Evolutionary conservation across 2,113 vertebrate genomes (phyloP), one percentile per base, ranked within the genome.

Genomic region (Neopipo cinnamomea): DNA sequence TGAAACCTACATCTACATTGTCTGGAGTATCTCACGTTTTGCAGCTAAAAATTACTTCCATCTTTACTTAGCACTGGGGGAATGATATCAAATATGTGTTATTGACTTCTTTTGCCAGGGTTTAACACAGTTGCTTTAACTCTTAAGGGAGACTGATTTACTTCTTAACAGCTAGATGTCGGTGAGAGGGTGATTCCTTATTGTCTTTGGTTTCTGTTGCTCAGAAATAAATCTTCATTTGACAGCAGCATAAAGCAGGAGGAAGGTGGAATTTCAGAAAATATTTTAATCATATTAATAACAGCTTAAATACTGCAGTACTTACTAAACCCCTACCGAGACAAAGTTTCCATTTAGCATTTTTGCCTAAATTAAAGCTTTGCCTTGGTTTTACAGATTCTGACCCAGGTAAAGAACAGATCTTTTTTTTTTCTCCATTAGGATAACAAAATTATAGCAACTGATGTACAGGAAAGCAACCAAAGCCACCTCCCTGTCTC

Each of bases 1-100:
- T 33, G 53, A 81, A 94, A 71, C 11, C 66, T 80, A 81, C 0
- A 35, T 16, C 65, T 77, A 47, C 39, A 16, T 21, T 85, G 47
- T 53, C 93, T 86, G 65, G 58, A 94, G 33, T 72, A 78, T 70
- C 56, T 92, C 67, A 72, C 4, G 30, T 56, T 89, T 47, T 91
- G 67, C 21, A 94, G 50, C 53, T 91, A 78, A 95, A 95, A 93
- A 78, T 80, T 70, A 77, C 46, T 91, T 96, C 89, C 63, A 91
- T 86, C 61, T 94, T 91, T 81, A 85, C 46, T 85, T 85, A 85
- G 59, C 55, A 33, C 37, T 72, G 13, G 80, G 77, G 88, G 74
- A 85, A 91, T 88, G 33, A 25, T 83, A 96, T 59, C 61, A 93
- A 81, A 73, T 80, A 85, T 33, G 76, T 27, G 50, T 68, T 84